Evolutionary conservation across 2,113 vertebrate species (phyloP), one percentile per base, ranked within the genome.

Genomic region (Hydrochoerus hydrochaeris): DNA sequence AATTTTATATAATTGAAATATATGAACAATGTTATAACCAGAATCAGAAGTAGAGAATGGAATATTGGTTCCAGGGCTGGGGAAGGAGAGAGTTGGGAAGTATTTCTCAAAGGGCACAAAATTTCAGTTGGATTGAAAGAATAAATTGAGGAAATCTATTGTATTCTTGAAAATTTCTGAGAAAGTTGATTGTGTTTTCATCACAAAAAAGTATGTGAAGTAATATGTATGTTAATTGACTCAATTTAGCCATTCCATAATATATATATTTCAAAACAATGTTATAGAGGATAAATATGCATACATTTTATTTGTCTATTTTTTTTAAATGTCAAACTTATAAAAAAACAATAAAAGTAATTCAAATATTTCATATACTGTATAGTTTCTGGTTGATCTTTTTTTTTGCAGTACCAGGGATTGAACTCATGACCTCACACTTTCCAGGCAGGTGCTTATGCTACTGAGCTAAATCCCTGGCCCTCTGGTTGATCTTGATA

Each of bases 1-100:
- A 82, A 94, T 97, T 96, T 93, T 60, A 52, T 58, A 83, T 89
- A 52, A 96, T 80, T 93, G 69, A 83, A 90, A 71, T 89, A 30
- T 90, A 82, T 75, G 13, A 92, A 94, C 30, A 82, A 32, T 83
- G 1, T 65, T 65, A 30, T 30, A 65, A 26, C 58, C 44, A 57
- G 17, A 57, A 57, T 57, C 57, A 84, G 44, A 75, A 41, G 11
- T 24, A 65, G 17, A 67, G n/a, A 93, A 28, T 30, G 60, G 28
- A 65, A 87, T 57, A 14, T 49, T 87, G n/a, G n/a, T 46, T 44
- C 20, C 28, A 87, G 46, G 7, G 20, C 2, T 13, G 19, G 46
- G 26, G 26, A 24, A 8, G 4, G 11, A 28, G 14, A 14, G 17
- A 30, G 2, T 2, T 54, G 11, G 13, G 22, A 85, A 41, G 85